These are phyloP conservation scores for Alectura lathami DNA, from an alignment of 2,113 vertebrate species.

Conservation along the genomic window DNA sequence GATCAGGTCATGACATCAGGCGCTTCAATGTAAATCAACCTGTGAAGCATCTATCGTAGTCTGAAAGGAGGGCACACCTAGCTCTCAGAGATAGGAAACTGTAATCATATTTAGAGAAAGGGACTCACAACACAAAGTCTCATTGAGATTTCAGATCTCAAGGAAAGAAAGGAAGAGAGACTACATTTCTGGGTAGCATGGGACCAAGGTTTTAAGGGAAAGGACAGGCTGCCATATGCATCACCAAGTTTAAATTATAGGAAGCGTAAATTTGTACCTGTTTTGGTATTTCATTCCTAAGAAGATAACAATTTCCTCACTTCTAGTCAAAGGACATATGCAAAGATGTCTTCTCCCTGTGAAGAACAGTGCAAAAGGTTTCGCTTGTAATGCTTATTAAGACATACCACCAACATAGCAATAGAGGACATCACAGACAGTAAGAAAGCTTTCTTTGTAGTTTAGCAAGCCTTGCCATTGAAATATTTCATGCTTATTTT, in stretches of 20 bases:
- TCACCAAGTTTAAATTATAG: background rate
- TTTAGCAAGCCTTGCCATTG: background rate
- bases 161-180: background rate
- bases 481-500: background rate
- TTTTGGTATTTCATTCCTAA: background rate
- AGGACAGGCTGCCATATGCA: background rate
- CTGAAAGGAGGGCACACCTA: background rate
- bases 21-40: background rate
- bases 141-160: background rate
- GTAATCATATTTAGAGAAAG: background rate
- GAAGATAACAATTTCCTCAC: background rate
- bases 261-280: background rate
- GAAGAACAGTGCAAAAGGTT: background rate
- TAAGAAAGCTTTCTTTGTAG: background rate
- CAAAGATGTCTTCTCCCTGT: background rate
- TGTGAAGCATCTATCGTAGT: background rate
- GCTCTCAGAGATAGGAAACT: background rate
- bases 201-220: background rate
- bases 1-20: background rate
- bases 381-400: background rate
- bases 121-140: background rate
- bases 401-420: background rate
- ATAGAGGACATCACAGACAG: background rate
- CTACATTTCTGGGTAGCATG: background rate
- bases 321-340: background rate